Percentiles rank a stretch among this genome's conserved stretches.
Evolutionary conservation across 2,888 invertebrate species (phyloP).

Genomic region (Euzetes globulus): DNA sequence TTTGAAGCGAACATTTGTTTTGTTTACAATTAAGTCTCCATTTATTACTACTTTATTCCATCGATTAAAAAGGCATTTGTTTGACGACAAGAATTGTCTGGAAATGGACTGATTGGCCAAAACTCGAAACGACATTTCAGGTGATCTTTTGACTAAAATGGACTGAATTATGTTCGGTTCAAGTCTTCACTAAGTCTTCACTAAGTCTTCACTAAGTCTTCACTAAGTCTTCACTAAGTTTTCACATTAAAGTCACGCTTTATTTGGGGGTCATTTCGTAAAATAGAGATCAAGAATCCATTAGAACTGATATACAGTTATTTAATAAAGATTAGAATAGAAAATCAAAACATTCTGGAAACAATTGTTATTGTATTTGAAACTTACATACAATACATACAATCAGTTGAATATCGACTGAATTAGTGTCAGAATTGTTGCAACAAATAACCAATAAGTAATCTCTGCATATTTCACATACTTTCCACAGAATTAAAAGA

Average conservation of each 20-base stretch:
- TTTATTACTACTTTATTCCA: background rate
- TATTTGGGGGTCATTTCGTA: background rate
- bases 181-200: background rate
- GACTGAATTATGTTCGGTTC: background rate
- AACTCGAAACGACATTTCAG: background rate
- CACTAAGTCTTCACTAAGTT: background rate
- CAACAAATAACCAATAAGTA: too few relatives aligned
- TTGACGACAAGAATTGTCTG: background rate
- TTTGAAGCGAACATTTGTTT: background rate
- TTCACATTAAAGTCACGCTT: too few relatives aligned
- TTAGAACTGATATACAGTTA: too few relatives aligned
- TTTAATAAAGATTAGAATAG: too few relatives aligned
- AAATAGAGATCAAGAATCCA: too few relatives aligned
- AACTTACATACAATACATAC: too few relatives aligned
- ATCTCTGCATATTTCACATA: too few relatives aligned
- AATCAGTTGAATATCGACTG: too few relatives aligned
- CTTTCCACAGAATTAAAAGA: too few relatives aligned
- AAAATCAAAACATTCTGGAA: too few relatives aligned
- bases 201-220: background rate
- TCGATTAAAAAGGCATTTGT: background rate
- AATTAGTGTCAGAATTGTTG: too few relatives aligned
- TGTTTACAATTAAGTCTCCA: background rate
- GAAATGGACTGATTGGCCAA: background rate
- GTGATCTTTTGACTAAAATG: background rate
- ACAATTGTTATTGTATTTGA: too few relatives aligned